Evolutionary conservation across 2,888 invertebrate species (phyloP).

Genomic region (Lithophane semibrunnea): DNA sequence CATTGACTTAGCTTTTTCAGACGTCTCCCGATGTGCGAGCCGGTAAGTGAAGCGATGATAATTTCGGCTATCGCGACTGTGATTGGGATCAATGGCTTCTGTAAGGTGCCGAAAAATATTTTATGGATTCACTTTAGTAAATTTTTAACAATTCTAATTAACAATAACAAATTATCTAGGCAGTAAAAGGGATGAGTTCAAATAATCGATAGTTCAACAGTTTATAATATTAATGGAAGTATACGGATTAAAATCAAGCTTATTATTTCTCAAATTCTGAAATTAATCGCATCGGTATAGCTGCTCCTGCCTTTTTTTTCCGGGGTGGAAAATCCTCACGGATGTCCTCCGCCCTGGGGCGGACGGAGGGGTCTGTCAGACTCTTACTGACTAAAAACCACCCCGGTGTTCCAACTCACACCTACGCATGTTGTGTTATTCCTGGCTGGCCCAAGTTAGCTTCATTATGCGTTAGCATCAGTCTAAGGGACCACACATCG

Average conservation of each 20-base stretch:
- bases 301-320: background rate
- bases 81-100: constrained; percentile 31
- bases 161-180: background rate
- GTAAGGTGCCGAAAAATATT: constrained; percentile 7
- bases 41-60: constrained; percentile 46
- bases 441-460: background rate
- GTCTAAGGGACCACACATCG: background rate
- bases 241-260: too few relatives aligned
- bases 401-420: too few relatives aligned
- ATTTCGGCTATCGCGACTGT: constrained; percentile 43
- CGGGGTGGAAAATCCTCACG: too few relatives aligned
- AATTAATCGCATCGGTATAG: background rate
- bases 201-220: background rate
- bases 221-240: background rate
- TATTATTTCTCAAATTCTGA: background rate
- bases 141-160: background rate
- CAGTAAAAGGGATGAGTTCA: background rate
- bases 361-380: too few relatives aligned
- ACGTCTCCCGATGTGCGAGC: constrained; percentile 28
- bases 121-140: background rate
- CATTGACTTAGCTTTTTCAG: constrained; percentile 77
- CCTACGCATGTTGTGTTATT: too few relatives aligned
- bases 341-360: too few relatives aligned
- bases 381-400: too few relatives aligned
- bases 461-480: background rate